Conservation (phyloP, 37 sponge, comb jelly and placozoan genomes). For the Sycon ciliatum region DNA sequence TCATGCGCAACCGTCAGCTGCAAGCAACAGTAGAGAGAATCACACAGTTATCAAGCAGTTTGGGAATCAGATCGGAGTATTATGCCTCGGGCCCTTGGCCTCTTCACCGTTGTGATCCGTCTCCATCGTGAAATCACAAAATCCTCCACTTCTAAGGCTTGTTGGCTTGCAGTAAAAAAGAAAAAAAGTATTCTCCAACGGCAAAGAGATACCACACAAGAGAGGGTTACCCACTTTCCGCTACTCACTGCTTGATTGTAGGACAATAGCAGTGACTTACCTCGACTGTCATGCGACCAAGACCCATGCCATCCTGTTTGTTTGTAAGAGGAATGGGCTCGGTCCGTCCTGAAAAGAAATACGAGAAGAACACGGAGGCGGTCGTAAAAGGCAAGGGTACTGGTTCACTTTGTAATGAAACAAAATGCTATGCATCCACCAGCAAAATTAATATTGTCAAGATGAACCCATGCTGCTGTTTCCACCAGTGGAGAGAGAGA, state of each 20-base stretch:
- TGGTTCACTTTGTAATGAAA: too few species aligned
- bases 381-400: not conserved
- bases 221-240: too few species aligned
- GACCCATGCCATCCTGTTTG: conserved; percentile 71
- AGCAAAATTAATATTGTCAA: too few species aligned
- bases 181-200: too few species aligned
- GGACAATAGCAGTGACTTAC: too few species aligned
- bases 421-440: too few species aligned
- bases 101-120: too few species aligned
- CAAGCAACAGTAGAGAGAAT: too few species aligned
- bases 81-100: not conserved
- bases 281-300: conserved; percentile 66
- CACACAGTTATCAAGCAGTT: not conserved
- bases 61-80: not conserved
- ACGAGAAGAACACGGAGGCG: not conserved
- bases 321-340: conserved; percentile 58
- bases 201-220: too few species aligned
- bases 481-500: conserved; percentile 3
- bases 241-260: too few species aligned
- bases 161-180: too few species aligned
- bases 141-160: too few species aligned
- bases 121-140: not conserved
- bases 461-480: not conserved
- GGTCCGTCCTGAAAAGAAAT: conserved; percentile 35
- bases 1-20: conserved; percentile 69